A percentile compares a stretch with the other conserved stretches of the same genome.
phyloP scores from a whole-genome alignment of 2,113 vertebrate species.

The Calyptommatus sinebrachiatus region DNA sequence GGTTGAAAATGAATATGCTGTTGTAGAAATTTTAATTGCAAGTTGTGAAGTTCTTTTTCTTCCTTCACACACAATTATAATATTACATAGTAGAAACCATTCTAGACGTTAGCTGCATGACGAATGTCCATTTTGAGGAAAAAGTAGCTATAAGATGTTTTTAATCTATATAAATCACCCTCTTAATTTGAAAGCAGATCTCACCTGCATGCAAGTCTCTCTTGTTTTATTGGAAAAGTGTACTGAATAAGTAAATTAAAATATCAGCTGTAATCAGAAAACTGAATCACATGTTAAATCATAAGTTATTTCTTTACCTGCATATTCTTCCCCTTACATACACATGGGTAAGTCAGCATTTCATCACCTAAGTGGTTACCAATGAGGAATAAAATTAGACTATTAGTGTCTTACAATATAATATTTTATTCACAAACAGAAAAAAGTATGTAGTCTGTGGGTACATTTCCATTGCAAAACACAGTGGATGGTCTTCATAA shows the following conservation, averaged over 20 bases:
- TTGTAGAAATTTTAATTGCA: no score
- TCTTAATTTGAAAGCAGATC: background rate
- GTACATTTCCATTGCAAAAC: no score
- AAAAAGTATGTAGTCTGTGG: no score
- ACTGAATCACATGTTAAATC: background rate
- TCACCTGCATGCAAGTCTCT: background rate
- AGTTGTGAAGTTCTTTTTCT: no score
- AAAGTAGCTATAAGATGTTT: no score
- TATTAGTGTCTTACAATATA: background rate
- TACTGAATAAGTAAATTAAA: constrained; percentile 10
- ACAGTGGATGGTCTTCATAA: no score
- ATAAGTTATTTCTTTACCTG: background rate
- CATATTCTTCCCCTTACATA: background rate
- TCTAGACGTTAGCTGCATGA: no score
- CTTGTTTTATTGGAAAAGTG: background rate
- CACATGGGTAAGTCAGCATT: background rate
- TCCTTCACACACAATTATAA: no score
- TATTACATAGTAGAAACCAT: no score
- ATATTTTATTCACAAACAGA: background rate
- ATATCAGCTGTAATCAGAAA: constrained; percentile 18
- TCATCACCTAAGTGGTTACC: background rate
- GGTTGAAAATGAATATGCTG: no score
- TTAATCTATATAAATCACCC: background rate
- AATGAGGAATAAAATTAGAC: background rate
- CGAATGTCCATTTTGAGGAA: no score